Base-by-base conservation (phyloP, 2,888 invertebrate species). In the Parnassius orleans region DNA sequence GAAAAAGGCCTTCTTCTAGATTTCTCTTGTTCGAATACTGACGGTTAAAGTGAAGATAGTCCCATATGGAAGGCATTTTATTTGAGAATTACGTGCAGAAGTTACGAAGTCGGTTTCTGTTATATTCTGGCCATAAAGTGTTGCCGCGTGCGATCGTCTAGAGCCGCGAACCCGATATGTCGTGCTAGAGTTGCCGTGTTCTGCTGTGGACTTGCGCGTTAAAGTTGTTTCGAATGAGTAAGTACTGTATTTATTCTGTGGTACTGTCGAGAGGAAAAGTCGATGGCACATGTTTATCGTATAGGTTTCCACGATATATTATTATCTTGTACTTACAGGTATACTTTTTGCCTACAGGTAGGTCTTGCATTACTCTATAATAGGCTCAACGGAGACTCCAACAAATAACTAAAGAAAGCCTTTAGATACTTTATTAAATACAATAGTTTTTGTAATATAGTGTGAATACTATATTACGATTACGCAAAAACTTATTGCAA, bases 1-100 rank as follows among this genome's bases (percentile, higher is more conserved):
- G 95, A 77, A 95, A 95, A 44, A 95, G 88, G 9, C 95, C 95
- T 75, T 95, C 95, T 75, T 95, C 95, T 68, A 95, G 82, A 80
- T 95, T 95, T 59, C 94, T 90, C 70, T 93, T 93, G 71, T 92
- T 92, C 61, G 90, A 83, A 70, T 92, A 91, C 71, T 86, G 87
- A 53, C 91, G 73, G 68, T 90, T 92, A 71, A 92, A 86, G 68
- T 88, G 89, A 63, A 94, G 86, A 74, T 93, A 92, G 78, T 94
- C 93, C 93, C 93, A 94, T 83, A 93, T 92, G 58, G 93, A 90
- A 74, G 94, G 93, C 94, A 94, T 94, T 79, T 80, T 84, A 77
- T 66, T 76, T 62, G 79, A 65, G 69, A 74, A 70, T 60, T 62
- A 70, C 75, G 77, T 69, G 68, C 68, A 61, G 62, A 72, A 78